These are phyloP conservation scores for Enteromius anoplus DNA, from an alignment of 2,797 vertebrate species.

Conservation along the genomic window DNA sequence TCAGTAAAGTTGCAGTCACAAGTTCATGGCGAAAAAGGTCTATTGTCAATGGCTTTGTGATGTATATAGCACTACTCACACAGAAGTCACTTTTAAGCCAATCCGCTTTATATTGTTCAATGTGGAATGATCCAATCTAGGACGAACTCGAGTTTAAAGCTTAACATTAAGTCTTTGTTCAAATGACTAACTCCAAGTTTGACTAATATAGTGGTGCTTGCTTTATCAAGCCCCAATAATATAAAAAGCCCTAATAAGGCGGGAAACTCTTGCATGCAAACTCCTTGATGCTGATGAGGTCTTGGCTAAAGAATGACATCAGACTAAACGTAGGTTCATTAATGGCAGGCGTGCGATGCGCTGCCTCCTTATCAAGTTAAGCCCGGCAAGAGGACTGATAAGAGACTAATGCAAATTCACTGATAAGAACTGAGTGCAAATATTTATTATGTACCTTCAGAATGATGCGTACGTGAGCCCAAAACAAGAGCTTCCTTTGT, in stretches of 20 bases:
- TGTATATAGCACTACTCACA: neutral
- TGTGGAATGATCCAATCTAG: neutral
- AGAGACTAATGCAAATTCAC: slow-evolving; percentile 90
- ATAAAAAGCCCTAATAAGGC: too few relatives aligned
- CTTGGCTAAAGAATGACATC: slow-evolving; percentile 87
- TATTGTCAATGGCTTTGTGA: neutral
- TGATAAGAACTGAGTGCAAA: slow-evolving; percentile 92
- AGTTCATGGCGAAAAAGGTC: neutral
- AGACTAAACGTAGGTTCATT: slow-evolving; percentile 85
- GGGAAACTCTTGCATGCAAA: slow-evolving; percentile 13
- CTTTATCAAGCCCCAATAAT: neutral
- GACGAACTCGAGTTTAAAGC: neutral
- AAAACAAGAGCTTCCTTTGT: slow-evolving; percentile 88
- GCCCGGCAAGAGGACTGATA: slow-evolving; percentile 87
- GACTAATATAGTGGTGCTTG: neutral
- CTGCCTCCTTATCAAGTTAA: slow-evolving; percentile 84
- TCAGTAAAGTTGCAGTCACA: neutral
- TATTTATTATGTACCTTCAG: slow-evolving; percentile 91
- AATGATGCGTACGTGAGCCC: slow-evolving; percentile 84
- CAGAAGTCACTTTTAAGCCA: neutral
- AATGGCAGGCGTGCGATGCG: slow-evolving; percentile 85
- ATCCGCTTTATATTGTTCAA: neutral
- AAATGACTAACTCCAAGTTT: neutral
- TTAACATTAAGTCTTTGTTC: neutral
- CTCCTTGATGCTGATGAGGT: slow-evolving; percentile 78